These are phyloP conservation scores for Calcarius ornatus DNA, from an alignment of 2,113 vertebrate species.

Conservation along the genomic window DNA sequence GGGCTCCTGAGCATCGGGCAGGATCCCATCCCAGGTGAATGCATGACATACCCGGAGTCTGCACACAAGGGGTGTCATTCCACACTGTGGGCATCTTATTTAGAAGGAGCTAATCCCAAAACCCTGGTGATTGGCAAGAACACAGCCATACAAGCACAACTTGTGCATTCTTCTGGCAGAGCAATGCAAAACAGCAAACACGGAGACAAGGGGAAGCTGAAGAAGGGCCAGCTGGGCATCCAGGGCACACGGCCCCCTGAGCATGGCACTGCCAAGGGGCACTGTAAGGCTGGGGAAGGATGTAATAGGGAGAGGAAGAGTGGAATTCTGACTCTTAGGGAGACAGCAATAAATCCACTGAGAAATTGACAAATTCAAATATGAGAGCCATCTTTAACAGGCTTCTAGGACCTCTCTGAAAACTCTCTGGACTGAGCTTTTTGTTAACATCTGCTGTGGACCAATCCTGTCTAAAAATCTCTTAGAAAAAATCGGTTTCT, in stretches of 20 bases:
- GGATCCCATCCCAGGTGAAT: not conserved
- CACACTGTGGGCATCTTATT: not conserved
- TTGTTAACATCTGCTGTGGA: not conserved
- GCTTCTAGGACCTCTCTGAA: not conserved
- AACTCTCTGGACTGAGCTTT: not conserved
- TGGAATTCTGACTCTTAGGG: not conserved
- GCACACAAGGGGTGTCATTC: not conserved
- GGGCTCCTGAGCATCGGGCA: not conserved
- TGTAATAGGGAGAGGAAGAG: not conserved
- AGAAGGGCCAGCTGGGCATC: not conserved
- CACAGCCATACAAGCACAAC: not conserved
- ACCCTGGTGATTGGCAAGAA: not conserved
- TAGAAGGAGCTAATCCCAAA: not conserved
- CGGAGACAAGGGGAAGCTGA: not conserved
- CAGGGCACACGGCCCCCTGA: not conserved
- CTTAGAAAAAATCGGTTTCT: not conserved
- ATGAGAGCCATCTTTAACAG: not conserved
- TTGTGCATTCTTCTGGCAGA: not conserved
- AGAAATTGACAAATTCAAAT: not conserved
- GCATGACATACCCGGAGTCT: not conserved
- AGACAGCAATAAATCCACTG: not conserved
- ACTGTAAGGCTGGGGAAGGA: not conserved
- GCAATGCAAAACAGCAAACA: not conserved
- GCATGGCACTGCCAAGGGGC: not conserved
- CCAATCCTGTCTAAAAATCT: not conserved